A percentile compares a stretch with the other conserved stretches of the same genome.
These are phyloP conservation scores for Protonibea diacanthus DNA, from an alignment of 2,797 vertebrate species.

Conservation along the genomic window DNA sequence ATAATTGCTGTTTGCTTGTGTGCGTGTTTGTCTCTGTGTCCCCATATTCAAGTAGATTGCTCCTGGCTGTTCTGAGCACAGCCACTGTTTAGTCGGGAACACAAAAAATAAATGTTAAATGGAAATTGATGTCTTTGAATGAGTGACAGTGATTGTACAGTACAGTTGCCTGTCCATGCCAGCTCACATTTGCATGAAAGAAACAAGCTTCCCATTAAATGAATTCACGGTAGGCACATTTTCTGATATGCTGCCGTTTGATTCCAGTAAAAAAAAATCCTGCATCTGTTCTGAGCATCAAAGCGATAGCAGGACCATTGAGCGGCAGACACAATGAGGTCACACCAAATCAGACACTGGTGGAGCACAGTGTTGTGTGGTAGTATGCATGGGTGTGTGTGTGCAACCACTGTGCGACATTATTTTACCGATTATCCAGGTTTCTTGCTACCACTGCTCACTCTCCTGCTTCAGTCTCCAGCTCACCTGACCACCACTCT, in stretches of 20 bases:
- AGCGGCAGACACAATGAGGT: background rate
- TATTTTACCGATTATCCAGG: too few relatives aligned
- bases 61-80: conserved; percentile 43
- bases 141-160: conserved; percentile 14
- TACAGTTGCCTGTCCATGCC: background rate
- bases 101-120: conserved; percentile 21
- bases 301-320: background rate
- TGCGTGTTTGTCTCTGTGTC: conserved; percentile 55
- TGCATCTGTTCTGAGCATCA: background rate
- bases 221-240: background rate
- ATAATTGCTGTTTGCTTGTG: conserved; percentile 77
- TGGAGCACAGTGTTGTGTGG: too few relatives aligned
- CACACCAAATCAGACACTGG: too few relatives aligned
- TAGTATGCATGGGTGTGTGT: too few relatives aligned
- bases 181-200: conserved; percentile 19
- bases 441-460: too few relatives aligned
- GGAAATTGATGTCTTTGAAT: conserved; percentile 15
- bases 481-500: too few relatives aligned
- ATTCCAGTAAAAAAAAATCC: background rate
- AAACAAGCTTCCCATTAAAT: background rate
- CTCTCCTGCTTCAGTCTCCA: too few relatives aligned
- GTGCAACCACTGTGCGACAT: too few relatives aligned
- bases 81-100: conserved; percentile 63
- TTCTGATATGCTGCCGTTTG: background rate
- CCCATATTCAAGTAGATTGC: conserved; percentile 40